These are phyloP conservation scores for Atrichornis clamosus DNA, from an alignment of 2,113 vertebrate species.

Conservation along the genomic window DNA sequence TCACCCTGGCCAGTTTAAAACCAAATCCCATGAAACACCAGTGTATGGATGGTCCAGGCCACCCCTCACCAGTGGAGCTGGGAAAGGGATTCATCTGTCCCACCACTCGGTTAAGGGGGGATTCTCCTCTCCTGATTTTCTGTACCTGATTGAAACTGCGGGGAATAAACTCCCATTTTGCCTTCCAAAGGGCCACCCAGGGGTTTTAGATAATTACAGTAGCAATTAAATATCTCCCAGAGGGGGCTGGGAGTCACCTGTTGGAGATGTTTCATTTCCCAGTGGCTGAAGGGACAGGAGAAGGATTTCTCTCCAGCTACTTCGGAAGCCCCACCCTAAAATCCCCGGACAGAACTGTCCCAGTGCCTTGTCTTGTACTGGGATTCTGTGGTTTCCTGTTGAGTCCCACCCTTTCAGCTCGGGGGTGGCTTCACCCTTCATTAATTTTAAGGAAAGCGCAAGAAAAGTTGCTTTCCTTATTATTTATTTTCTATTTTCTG, in stretches of 20 bases:
- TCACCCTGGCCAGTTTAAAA: background rate
- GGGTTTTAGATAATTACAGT: background rate
- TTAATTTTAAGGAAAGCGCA: background rate
- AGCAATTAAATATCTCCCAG: background rate
- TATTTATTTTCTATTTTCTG: background rate
- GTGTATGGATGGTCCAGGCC: fast-evolving
- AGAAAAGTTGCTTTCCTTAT: background rate
- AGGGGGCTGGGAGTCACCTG: fast-evolving
- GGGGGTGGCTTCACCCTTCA: background rate
- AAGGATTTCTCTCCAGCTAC: background rate
- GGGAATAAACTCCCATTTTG: background rate
- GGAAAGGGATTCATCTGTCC: background rate
- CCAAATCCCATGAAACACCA: background rate
- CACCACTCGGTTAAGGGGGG: background rate
- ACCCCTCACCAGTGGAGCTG: background rate
- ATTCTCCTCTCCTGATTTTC: background rate
- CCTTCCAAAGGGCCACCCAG: background rate
- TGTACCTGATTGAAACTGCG: background rate
- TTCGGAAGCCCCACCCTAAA: background rate
- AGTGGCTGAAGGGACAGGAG: background rate
- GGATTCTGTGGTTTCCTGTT: background rate
- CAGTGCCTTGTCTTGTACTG: fast-evolving
- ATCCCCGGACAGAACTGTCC: background rate
- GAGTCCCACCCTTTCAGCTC: background rate
- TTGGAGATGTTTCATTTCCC: background rate